Percentiles rank a stretch among this genome's conserved stretches.
Conservation (phyloP, 2,113 vertebrate genomes). For the Callipepla californica region DNA sequence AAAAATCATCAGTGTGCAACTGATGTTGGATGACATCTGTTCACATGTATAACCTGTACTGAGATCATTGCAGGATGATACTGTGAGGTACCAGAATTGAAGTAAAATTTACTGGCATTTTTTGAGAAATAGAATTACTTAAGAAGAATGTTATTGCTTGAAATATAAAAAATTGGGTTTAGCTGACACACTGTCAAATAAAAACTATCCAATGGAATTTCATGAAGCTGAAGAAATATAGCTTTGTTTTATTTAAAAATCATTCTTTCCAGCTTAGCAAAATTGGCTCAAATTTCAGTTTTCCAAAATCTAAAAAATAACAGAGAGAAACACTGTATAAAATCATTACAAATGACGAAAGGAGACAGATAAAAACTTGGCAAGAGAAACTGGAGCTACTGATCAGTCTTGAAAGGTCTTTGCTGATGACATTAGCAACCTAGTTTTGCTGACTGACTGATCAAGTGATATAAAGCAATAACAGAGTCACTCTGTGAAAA, state of each 20-base stretch:
- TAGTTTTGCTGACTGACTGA: slow-evolving; percentile 31
- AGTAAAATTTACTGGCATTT: not conserved
- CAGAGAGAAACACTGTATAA: accelerated
- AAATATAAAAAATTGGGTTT: not conserved
- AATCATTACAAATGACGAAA: not conserved
- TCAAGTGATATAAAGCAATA: slow-evolving; percentile 60
- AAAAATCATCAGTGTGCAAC: not conserved
- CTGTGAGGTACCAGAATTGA: not conserved
- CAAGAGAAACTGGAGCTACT: not conserved
- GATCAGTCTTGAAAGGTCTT: slow-evolving; percentile 27
- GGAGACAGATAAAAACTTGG: not conserved
- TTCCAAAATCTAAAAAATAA: not conserved
- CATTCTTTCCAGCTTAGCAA: not conserved
- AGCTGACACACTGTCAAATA: not conserved
- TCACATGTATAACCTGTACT: not conserved
- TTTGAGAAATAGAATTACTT: not conserved
- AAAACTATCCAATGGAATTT: not conserved
- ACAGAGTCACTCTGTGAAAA: slow-evolving; percentile 1
- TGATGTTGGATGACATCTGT: not conserved
- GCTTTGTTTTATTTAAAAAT: not conserved
- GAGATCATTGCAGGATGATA: not conserved
- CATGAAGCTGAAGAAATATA: not conserved
- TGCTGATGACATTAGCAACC: slow-evolving; percentile 7
- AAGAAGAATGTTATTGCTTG: not conserved
- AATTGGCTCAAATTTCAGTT: not conserved